phyloP scores from a whole-genome alignment of 2,888 invertebrate genomes.

The Watsonalla binaria region DNA sequence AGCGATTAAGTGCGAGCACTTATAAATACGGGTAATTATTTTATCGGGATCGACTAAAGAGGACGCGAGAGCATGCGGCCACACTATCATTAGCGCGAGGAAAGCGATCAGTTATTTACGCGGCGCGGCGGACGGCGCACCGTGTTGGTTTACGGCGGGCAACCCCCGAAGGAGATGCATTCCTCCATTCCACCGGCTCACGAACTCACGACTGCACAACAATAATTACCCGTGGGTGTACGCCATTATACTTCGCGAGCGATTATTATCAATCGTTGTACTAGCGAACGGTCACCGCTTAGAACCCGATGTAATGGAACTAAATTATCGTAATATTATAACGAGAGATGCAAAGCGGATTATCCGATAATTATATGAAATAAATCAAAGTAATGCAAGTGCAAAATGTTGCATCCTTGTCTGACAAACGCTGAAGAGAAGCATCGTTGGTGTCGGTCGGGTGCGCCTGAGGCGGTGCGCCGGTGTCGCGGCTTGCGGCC shows the following conservation, averaged over 20 bases:
- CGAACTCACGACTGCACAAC: conserved; percentile 78
- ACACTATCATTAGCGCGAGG: conserved; percentile 75
- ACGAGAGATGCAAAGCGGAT: conserved; percentile 77
- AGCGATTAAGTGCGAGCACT: conserved; percentile 63
- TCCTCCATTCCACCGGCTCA: conserved; percentile 73
- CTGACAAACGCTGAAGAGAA: conserved; percentile 20
- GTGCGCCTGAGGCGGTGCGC: conserved; percentile 42
- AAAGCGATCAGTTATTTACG: conserved; percentile 76
- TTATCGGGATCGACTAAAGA: conserved; percentile 68
- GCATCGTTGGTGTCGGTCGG: conserved; percentile 38
- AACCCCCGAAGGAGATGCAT: conserved; percentile 80
- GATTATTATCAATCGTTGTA: conserved; percentile 77
- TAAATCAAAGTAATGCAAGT: conserved; percentile 71
- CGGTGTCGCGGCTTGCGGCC: conserved; percentile 49
- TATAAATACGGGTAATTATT: conserved; percentile 74
- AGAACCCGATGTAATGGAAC: conserved; percentile 71
- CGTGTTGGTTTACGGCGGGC: conserved; percentile 74
- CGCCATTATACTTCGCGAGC: conserved; percentile 78
- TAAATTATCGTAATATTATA: conserved; percentile 76
- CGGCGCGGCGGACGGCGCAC: conserved; percentile 40
- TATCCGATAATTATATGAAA: conserved; percentile 75
- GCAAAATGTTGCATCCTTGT: conserved; percentile 41
- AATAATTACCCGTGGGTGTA: conserved; percentile 79
- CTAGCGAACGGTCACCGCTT: conserved; percentile 75
- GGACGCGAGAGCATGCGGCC: conserved; percentile 57